These are phyloP conservation scores for Parnassius orleans DNA, from an alignment of 2,888 invertebrate species.

Conservation along the genomic window DNA sequence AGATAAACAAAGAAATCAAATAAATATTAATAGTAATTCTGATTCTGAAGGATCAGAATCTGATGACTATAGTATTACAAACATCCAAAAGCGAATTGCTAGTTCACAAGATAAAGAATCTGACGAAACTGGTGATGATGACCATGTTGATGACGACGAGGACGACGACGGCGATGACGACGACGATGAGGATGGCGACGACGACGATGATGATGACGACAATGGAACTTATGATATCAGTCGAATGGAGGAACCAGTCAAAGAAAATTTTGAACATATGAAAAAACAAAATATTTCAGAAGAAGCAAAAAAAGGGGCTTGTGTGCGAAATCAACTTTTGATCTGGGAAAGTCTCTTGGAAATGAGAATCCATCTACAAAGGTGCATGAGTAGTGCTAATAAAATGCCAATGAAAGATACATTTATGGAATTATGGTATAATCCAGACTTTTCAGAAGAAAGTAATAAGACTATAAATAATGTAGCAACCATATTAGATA, in stretches of 20 bases:
- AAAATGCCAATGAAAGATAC: constrained; percentile 86
- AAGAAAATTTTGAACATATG: constrained; percentile 81
- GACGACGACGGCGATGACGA: constrained; percentile 32
- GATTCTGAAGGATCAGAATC: constrained; percentile 31
- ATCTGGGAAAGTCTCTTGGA: constrained; percentile 94
- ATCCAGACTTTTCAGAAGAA: constrained; percentile 75
- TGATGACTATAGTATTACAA: constrained; percentile 38
- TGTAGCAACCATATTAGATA: constrained; percentile 83
- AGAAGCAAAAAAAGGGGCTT: constrained; percentile 84
- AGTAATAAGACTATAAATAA: constrained; percentile 75
- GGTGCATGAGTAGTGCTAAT: constrained; percentile 87
- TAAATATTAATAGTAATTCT: constrained; percentile 11
- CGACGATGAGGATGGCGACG: constrained; percentile 49
- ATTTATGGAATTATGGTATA: constrained; percentile 69
- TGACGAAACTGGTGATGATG: constrained; percentile 27
- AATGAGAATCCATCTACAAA: constrained; percentile 92
- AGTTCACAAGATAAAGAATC: constrained; percentile 28
- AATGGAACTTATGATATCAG: constrained; percentile 70
- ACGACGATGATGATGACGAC: constrained; percentile 48
- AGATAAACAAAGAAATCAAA: constrained; percentile 1
- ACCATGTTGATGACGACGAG: no score
- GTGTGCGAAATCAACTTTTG: constrained; percentile 85
- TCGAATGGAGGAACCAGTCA: constrained; percentile 67
- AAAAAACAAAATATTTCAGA: constrained; percentile 76
- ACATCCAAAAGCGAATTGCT: constrained; percentile 34